Percentiles rank a stretch among this genome's conserved stretches.
These are phyloP conservation scores for Montipora capricornis DNA, from an alignment of 64 coral and sea anemone species.

Conservation along the genomic window DNA sequence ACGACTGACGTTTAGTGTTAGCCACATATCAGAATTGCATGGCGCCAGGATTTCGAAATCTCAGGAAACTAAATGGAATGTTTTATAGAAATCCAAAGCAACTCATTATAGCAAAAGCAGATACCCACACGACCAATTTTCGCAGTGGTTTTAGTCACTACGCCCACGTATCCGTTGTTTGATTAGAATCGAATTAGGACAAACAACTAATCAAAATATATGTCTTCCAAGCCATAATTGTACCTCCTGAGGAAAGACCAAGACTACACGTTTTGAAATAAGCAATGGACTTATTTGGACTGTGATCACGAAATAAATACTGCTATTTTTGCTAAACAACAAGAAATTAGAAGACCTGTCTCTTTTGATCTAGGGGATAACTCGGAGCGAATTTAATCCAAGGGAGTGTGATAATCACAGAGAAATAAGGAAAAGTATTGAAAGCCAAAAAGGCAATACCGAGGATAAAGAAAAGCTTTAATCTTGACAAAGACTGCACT, in stretches of 20 bases:
- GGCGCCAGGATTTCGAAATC: background rate
- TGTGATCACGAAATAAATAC: slow-evolving; percentile 17
- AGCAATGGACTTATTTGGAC: slow-evolving; percentile 27
- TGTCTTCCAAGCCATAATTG: slow-evolving; percentile 21
- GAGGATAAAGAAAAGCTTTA: background rate
- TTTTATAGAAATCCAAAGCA: background rate
- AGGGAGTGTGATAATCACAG: no score
- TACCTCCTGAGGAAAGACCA: slow-evolving; percentile 32
- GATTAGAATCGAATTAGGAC: background rate
- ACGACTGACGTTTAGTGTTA: background rate
- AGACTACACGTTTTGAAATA: background rate
- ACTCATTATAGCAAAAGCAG: background rate
- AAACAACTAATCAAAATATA: slow-evolving; percentile 35
- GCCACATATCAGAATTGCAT: background rate
- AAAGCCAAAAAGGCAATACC: background rate
- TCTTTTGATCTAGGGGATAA: background rate
- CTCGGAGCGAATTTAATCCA: background rate
- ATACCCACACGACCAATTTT: background rate
- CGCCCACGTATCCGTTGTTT: background rate
- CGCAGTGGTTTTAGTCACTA: background rate
- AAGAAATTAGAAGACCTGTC: background rate
- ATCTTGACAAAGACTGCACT: background rate
- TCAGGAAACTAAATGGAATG: background rate
- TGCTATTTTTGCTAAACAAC: slow-evolving; percentile 30
- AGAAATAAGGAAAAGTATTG: background rate